phyloP scores from a whole-genome alignment of 37 sponge, comb jelly and placozoan species.

The Hormiphora californensis region DNA sequence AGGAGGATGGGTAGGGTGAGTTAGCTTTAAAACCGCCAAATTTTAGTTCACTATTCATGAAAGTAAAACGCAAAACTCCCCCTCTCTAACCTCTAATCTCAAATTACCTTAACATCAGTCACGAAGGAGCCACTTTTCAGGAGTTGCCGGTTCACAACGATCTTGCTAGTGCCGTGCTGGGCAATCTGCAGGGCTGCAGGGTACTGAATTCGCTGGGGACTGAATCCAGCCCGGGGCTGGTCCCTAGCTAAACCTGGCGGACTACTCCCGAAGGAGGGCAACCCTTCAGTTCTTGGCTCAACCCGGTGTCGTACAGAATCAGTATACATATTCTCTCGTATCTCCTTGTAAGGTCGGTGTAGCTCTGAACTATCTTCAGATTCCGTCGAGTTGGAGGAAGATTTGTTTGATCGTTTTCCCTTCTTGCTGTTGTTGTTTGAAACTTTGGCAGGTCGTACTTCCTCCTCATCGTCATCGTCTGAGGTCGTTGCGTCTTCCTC shows the following conservation, averaged over 20 bases:
- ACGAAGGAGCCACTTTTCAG: slow-evolving; percentile 27
- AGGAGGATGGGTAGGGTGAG: no score
- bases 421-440: no score
- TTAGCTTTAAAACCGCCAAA: no score
- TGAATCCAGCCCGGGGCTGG: slow-evolving; percentile 30
- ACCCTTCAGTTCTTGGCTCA: slow-evolving; percentile 32
- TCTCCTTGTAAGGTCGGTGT: slow-evolving; percentile 4
- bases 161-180: slow-evolving; percentile 3
- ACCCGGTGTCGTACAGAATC: slow-evolving; percentile 8
- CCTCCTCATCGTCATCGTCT: slow-evolving; percentile 23
- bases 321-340: slow-evolving; percentile 46
- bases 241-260: slow-evolving; percentile 5
- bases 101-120: slow-evolving; percentile 32
- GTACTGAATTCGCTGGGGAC: not conserved
- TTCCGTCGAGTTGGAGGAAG: not conserved
- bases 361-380: slow-evolving; percentile 30
- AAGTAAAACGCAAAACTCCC: no score
- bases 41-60: no score
- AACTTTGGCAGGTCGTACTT: no score
- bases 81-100: no score
- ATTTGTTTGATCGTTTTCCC: slow-evolving; percentile 11
- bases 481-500: not conserved
- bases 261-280: slow-evolving; percentile 18
- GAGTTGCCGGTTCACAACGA: not conserved
- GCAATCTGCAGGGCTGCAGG: slow-evolving; percentile 9